Conservation (phyloP, 2,797 vertebrate genomes). For the Falco novaeseelandiae region DNA sequence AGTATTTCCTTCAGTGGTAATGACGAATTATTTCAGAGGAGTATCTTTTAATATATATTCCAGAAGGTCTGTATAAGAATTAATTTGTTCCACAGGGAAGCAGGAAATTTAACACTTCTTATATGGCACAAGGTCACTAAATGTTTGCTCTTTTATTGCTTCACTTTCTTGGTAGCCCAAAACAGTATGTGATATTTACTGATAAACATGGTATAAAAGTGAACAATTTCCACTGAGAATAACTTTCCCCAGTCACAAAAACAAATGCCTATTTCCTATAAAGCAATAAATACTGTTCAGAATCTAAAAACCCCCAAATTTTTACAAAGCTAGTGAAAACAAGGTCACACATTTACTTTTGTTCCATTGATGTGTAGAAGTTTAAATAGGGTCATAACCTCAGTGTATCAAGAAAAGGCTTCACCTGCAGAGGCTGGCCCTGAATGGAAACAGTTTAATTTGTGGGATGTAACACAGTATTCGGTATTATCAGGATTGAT, state of each 20-base stretch:
- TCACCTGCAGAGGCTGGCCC: not conserved
- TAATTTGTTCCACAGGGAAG: not conserved
- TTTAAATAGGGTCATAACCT: not conserved
- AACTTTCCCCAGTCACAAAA: not conserved
- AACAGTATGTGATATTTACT: not conserved
- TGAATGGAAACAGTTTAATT: not conserved
- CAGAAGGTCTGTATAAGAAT: not conserved
- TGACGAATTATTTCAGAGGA: not conserved
- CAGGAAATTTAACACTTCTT: not conserved
- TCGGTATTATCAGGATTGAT: not conserved
- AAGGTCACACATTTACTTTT: not conserved
- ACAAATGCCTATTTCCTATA: not conserved
- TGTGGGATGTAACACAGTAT: not conserved
- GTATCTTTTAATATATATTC: not conserved
- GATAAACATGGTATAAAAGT: not conserved
- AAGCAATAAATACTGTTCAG: not conserved
- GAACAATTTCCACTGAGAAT: not conserved
- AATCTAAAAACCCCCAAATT: not conserved
- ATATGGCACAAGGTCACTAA: not conserved
- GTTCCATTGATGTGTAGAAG: not conserved
- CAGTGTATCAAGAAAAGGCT: not conserved
- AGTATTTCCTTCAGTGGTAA: not conserved
- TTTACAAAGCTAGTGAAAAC: not conserved
- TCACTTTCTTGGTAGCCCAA: not conserved
- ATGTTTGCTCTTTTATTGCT: not conserved